Base-by-base conservation (phyloP, 2,888 invertebrate species). In the Clitarchus hookeri region DNA sequence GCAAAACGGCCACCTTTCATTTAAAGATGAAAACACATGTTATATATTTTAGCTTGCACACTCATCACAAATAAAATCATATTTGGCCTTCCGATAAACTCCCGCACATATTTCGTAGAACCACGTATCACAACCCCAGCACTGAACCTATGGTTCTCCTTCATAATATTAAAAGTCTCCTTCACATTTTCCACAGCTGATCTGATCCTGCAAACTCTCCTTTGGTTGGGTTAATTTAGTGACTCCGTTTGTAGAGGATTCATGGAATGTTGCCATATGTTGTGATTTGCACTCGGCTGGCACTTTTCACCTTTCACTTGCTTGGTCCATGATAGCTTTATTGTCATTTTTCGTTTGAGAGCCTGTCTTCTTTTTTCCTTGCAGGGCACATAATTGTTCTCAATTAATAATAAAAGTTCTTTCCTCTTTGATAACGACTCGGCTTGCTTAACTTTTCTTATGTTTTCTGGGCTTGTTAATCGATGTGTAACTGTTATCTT, bases 401-500 rank as follows among this genome's bases (percentile, higher is more conserved):
- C n/a, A n/a, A 23, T 4, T 0, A 79, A 13, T 79, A 16, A 16
- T 23, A 79, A 79, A 23, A 16, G 79, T 79, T 79, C 25, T n/a
- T 79, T 79, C 8, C 27, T 26, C 27, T 79, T 16, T 79, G 4
- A 0, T 79, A 2, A 23, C 27, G 26, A 19, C 27, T 80, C 80
- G 12, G 80, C 80, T 80, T 80, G 80, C 80, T 80, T 80, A 80
- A 80, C 12, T 80, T 25, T 25, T 44, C 0, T 80, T 9, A 80
- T 80, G 27, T 80, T 26, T 80, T 80, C 80, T 80, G 26, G 26
- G 80, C 80, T 80, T 8, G 80, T 80, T 80, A 80, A 23, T 12
- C 80, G 26, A 80, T 4, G 26, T 27, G 80, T 26, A 26, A 80
- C 80, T 80, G 80, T 80, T 25, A 26, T 80, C 25, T 80, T 80